phyloP scores from a whole-genome alignment of 1,140 invertebrate genomes.

The Leguminivora glycinivorella region DNA sequence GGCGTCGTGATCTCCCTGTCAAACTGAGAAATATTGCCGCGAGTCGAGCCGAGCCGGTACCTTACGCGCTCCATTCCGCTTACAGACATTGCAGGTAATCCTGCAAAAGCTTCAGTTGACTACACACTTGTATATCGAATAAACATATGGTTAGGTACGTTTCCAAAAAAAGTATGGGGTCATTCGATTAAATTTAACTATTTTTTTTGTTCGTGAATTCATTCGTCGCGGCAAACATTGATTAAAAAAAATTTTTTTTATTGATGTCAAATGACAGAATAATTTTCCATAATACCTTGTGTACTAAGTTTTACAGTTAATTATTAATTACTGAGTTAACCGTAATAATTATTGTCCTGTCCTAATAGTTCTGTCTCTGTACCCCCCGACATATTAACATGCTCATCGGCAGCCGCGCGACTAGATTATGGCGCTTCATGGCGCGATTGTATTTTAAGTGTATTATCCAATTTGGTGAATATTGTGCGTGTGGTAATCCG shows the following conservation, averaged over 20 bases:
- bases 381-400: conserved; percentile 76
- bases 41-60: conserved; percentile 18
- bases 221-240: too few relatives aligned
- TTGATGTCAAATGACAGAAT: too few relatives aligned
- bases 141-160: too few relatives aligned
- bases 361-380: too few relatives aligned
- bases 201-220: too few relatives aligned
- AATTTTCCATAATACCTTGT: too few relatives aligned
- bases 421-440: conserved; percentile 74
- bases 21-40: conserved; percentile 70
- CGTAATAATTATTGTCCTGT: too few relatives aligned
- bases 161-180: too few relatives aligned
- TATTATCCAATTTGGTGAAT: conserved; percentile 78
- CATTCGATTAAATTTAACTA: too few relatives aligned
- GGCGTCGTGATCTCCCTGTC: conserved; percentile 56
- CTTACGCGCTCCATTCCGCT: conserved; percentile 1
- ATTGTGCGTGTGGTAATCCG: conserved; percentile 75
- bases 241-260: too few relatives aligned
- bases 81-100: neutral
- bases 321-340: too few relatives aligned
- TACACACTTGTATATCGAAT: neutral
- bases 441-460: conserved; percentile 78
- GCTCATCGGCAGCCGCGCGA: conserved; percentile 74
- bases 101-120: neutral
- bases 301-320: too few relatives aligned